These are phyloP conservation scores for Botia almorhae DNA, from an alignment of 2,797 vertebrate genomes.

Conservation along the genomic window DNA sequence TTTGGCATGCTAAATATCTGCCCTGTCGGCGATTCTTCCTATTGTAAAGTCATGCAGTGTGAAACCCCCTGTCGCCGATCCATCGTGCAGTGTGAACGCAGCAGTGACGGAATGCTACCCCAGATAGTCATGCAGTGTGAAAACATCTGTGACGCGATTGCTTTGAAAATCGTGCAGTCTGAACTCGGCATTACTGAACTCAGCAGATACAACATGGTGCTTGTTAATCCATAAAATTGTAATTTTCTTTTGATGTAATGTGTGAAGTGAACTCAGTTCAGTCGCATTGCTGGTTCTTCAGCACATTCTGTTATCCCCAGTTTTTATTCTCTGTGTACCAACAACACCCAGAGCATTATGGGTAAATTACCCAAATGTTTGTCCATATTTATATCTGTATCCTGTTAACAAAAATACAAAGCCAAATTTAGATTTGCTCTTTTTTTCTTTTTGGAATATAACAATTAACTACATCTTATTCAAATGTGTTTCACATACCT, in stretches of 20 bases:
- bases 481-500: slow-evolving; percentile 65
- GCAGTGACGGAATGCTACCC: no score
- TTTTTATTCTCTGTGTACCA: slow-evolving; percentile 58
- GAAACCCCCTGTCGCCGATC: no score
- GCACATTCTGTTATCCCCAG: slow-evolving; percentile 4
- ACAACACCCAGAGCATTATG: slow-evolving; percentile 70
- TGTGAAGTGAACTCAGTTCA: neutral
- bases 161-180: no score
- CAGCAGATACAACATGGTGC: slow-evolving; percentile 8
- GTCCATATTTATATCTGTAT: slow-evolving; percentile 78
- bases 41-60: no score
- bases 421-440: neutral
- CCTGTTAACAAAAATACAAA: slow-evolving; percentile 61
- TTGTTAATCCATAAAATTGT: slow-evolving; percentile 32
- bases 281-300: slow-evolving; percentile 21
- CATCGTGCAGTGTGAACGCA: no score
- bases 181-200: no score
- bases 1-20: no score
- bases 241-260: slow-evolving; percentile 22
- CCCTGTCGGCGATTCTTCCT: no score
- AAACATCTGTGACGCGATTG: no score
- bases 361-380: slow-evolving; percentile 77
- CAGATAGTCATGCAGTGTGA: no score
- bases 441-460: neutral
- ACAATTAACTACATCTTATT: neutral